phyloP scores from a whole-genome alignment of 2,888 invertebrate genomes.

The Tineola bisselliella region DNA sequence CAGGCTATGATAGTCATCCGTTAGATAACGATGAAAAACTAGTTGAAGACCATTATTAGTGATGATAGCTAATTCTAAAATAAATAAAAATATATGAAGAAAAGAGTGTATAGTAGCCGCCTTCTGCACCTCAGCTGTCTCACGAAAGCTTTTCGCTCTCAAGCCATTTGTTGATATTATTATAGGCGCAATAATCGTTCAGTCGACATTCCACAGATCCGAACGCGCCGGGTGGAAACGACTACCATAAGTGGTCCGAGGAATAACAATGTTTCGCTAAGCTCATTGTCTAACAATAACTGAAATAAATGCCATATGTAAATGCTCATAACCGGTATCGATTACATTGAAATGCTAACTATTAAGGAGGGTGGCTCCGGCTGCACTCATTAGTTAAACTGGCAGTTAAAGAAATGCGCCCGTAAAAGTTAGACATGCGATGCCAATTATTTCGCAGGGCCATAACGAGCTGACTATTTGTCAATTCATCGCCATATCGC shows the following conservation, averaged over 20 bases:
- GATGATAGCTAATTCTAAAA: too few relatives aligned
- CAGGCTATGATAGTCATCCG: background rate
- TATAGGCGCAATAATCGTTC: slow-evolving; percentile 9
- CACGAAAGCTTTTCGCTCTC: slow-evolving; percentile 3
- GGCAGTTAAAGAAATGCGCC: slow-evolving; percentile 8
- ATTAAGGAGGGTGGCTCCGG: background rate
- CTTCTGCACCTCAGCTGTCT: background rate
- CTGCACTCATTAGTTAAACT: slow-evolving; percentile 9
- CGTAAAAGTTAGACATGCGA: slow-evolving; percentile 14
- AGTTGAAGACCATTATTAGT: background rate
- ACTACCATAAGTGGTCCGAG: background rate
- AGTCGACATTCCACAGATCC: slow-evolving; percentile 1
- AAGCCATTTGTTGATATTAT: slow-evolving; percentile 5
- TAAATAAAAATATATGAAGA: too few relatives aligned
- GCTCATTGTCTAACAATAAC: slow-evolving; percentile 3
- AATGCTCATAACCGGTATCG: slow-evolving; percentile 2
- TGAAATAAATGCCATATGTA: slow-evolving; percentile 2
- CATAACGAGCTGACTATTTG: slow-evolving; percentile 37
- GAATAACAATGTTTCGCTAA: background rate
- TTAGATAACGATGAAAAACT: background rate
- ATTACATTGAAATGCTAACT: background rate
- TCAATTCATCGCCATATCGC: slow-evolving; percentile 58
- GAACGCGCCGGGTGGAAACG: slow-evolving; percentile 1
- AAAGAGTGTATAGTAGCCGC: too few relatives aligned
- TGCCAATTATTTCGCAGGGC: slow-evolving; percentile 17